phyloP scores from a whole-genome alignment of 2,797 vertebrate genomes.

The Sparidentex hasta region DNA sequence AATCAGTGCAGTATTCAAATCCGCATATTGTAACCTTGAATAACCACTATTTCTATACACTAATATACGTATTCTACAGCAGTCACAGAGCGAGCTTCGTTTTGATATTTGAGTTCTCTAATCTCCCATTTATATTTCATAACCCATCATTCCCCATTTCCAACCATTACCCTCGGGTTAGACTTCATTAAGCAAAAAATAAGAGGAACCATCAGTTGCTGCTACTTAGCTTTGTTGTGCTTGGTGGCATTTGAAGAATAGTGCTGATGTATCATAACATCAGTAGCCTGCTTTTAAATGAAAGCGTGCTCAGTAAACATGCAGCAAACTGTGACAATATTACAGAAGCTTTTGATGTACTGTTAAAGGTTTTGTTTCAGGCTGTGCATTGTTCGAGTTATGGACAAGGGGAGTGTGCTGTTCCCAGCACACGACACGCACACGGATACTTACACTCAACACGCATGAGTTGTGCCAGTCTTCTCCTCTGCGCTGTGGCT shows the following conservation, averaged over 20 bases:
- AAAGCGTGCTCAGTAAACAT: slow-evolving; percentile 51
- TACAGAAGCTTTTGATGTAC: slow-evolving; percentile 53
- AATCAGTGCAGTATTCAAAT: neutral
- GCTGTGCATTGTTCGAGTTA: slow-evolving; percentile 23
- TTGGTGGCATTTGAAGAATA: slow-evolving; percentile 27
- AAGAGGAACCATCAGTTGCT: slow-evolving; percentile 17
- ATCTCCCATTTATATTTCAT: slow-evolving; percentile 12
- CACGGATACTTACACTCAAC: slow-evolving; percentile 54
- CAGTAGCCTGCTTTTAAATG: slow-evolving; percentile 28
- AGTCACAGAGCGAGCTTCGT: neutral
- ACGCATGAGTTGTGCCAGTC: slow-evolving; percentile 76
- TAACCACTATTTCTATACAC: neutral
- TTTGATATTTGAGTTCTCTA: neutral
- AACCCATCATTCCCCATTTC: slow-evolving; percentile 22
- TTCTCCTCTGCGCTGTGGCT: slow-evolving; percentile 62
- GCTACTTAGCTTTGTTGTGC: slow-evolving; percentile 16
- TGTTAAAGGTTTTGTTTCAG: slow-evolving; percentile 28
- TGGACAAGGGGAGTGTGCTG: slow-evolving; percentile 31
- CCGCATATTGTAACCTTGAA: slow-evolving; percentile 1
- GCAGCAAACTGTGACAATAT: slow-evolving; percentile 42
- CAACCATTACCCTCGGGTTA: slow-evolving; percentile 27
- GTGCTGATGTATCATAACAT: slow-evolving; percentile 23
- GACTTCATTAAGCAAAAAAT: slow-evolving; percentile 31
- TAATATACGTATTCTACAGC: neutral
- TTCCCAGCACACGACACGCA: slow-evolving; percentile 30